Evolutionary conservation across 2,113 vertebrate genomes (phyloP), one percentile per base, ranked within the genome.

Genomic region (Calidris pugnax): DNA sequence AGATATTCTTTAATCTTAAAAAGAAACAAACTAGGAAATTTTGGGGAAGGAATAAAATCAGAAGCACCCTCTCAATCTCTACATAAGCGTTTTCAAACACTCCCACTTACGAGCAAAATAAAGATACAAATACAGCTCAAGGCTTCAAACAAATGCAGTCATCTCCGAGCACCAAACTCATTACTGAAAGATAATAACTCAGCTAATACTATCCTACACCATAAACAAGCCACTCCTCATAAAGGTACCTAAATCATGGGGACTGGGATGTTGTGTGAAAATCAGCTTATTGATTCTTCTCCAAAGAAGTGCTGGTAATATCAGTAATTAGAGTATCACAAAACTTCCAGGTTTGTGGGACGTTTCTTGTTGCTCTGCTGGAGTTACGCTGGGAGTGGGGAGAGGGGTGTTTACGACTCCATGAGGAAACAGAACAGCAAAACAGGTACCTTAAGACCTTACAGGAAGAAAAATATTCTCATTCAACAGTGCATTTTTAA

Each of bases 331-430:
- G 21, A 39, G 32, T 45, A 62, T 28, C 39, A 48, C 20, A 66
- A 43, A 77, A 50, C 11, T n/a, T 73, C 14, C n/a, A 77, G 39
- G 32, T 72, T 28, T 60, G 26, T 43, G 39, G 22, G 51, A 53
- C 14, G 16, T 23, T 69, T 57, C 57, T 43, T 55, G 19, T 43
- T 90, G 71, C 27, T 72, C 16, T 0, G 1, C 22, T 82, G 23
- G n/a, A 19, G 9, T 71, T 57, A 28, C 0, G 1, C 2, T 37
- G 45, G 12, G 7, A 17, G 24, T 7, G 9, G 5, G 5, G 18
- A 30, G 18, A 8, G 22, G 7, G 6, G 2, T 63, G 2, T 9
- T 56, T 63, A 50, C 35, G 22, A 63, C 30, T 64, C 45, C 64
- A 66, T 35, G 23, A 76, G 30, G 45, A 90, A 75, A 47, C 3